Evolutionary conservation across 1,140 invertebrate species (phyloP), one percentile per base, ranked within the genome.

Genomic region (Bombus waltoni): DNA sequence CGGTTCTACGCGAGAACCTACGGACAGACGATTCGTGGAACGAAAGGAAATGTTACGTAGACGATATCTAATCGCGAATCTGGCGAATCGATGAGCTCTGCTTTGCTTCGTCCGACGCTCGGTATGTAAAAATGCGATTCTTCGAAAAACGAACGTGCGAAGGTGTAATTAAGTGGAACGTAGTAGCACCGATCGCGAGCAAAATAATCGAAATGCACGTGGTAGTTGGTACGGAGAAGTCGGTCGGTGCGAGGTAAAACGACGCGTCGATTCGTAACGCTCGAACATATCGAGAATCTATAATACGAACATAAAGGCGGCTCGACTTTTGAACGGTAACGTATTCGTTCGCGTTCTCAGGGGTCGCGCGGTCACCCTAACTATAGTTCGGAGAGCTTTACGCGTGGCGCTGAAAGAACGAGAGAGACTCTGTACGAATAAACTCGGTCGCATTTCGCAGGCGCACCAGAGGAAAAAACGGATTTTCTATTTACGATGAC

Each of bases 401-500:
- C 81, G 82, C 89, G 88, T 75, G 81, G 83, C 83, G 87, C 81
- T 80, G 86, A 87, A 90, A 91, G 87, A 90, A 89, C 90, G 86
- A 74, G 75, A 62, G 53, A 81, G 87, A 88, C 88, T 91, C 91
- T 53, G 77, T 89, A 91, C 90, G 92, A 93, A 93, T 93, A 93
- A 93, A 94, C 89, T 92, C 89, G 74, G 87, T 83, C 85, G 89
- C 92, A 93, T 94, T 94, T 81, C 90, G 85, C 83, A 81, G 28
- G 32, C 59, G 40, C 13, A 66, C 62, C 13, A 44, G 82, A 83
- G 85, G 88, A 92, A 93, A 93, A 94, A 93, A 94, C 92, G 93
- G 94, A 94, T 94, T 94, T 94, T 94, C 93, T 93, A 94, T 94
- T 94, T 94, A 94, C 94, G 94, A 94, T 94, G 94, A 94, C 94